Evolutionary conservation across 2,888 invertebrate genomes (phyloP), one percentile per base, ranked within the genome.

Genomic region (Mimas tiliae): DNA sequence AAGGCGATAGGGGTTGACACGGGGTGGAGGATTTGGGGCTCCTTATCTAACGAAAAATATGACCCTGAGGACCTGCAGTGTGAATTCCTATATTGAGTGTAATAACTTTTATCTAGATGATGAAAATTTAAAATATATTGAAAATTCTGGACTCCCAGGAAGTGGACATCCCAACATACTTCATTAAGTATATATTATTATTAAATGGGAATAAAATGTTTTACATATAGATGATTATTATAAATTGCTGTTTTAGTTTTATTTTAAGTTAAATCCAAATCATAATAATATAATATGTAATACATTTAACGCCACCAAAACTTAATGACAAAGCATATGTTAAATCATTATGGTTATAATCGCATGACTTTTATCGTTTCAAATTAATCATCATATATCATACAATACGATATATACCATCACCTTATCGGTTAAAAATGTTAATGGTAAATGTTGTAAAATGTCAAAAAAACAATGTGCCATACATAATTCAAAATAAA

Each of bases 261-360:
- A n/a, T 38, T 38, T 38, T 55, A 34, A 38, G 6, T 58, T 8
- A 38, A n/a, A 33, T 58, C 14, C 2, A 12, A 42, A 11, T 19
- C 19, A 19, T 38, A 11, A 19, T 58, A 58, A 42, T 38, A 19
- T 38, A 11, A 19, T 58, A 58, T 58, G 58, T 12, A 58, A 58
- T 19, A 58, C 42, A 58, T 58, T 42, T 12, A 58, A 42, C 11
- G 12, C 58, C 58, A 42, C 27, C 62, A 47, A 33, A 45, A 33
- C 33, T 63, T 14, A 27, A 33, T 48, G n/a, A 48, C 27, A 63
- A 63, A 63, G 62, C 62, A 47, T 62, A 63, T 78, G 79, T 81
- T 82, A 78, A 75, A 76, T 77, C 76, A 75, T 79, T 79, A 82
- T 80, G 79, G 67, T 73, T 71, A 73, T 69, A 69, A 70, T 76